phyloP scores from a whole-genome alignment of 2,888 invertebrate species.

The Melieria crassipennis region DNA sequence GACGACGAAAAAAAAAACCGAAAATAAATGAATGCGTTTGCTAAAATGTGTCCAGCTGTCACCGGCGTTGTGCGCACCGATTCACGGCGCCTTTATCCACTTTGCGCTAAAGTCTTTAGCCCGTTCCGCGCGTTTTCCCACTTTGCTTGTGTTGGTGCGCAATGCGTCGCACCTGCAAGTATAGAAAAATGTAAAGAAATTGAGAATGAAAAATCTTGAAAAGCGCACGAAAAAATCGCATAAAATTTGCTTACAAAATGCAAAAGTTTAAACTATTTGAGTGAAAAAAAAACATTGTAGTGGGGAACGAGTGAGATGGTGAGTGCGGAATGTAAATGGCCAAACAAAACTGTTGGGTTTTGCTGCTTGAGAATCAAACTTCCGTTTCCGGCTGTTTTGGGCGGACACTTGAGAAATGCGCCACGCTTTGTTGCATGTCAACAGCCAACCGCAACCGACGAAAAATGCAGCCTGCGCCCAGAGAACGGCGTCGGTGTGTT shows the following conservation, averaged over 20 bases:
- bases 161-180: conserved; percentile 36
- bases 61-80: neutral
- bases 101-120: too few species aligned
- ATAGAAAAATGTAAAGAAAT: conserved; percentile 21
- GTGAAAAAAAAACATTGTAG: neutral
- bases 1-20: neutral
- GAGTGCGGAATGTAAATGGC: conserved; percentile 1
- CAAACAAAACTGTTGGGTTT: conserved; percentile 16
- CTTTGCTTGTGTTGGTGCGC: neutral
- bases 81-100: too few species aligned
- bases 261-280: neutral
- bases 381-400: conserved; percentile 10
- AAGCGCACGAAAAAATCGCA: conserved; percentile 10
- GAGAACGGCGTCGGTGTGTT: too few species aligned
- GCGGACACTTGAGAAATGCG: neutral
- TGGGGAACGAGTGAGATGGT: neutral
- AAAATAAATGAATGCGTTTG: neutral
- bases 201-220: neutral
- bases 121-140: neutral
- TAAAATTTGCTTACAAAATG: conserved; percentile 30
- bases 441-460: too few species aligned
- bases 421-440: neutral
- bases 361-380: conserved; percentile 18
- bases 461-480: too few species aligned
- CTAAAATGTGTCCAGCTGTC: conserved; percentile 11